These are phyloP conservation scores for Glomeris marginata DNA, from an alignment of 2,888 invertebrate genomes.

Conservation along the genomic window DNA sequence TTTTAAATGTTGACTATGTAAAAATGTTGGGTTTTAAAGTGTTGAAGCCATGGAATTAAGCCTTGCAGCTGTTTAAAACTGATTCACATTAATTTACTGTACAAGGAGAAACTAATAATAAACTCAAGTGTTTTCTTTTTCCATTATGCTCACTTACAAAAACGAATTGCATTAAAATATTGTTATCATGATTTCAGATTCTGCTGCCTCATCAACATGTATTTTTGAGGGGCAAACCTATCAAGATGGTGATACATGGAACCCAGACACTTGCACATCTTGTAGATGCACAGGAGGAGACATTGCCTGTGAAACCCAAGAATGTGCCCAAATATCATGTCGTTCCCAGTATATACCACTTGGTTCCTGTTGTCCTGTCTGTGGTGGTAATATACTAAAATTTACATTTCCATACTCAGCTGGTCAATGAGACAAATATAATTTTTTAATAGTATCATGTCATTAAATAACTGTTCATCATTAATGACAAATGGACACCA, in stretches of 20 bases:
- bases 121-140: constrained; percentile 31
- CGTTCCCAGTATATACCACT: constrained; percentile 31
- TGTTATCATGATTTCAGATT: neutral
- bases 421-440: too few species aligned
- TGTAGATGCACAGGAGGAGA: constrained; percentile 53
- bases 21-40: too few species aligned
- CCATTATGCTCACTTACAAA: constrained; percentile 47
- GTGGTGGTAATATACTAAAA: constrained; percentile 18
- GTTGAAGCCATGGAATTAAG: too few species aligned
- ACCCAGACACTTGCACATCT: constrained; percentile 50
- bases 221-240: constrained; percentile 43
- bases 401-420: too few species aligned
- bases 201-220: constrained; percentile 15
- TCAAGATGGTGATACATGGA: constrained; percentile 51
- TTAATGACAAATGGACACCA: too few species aligned
- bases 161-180: neutral
- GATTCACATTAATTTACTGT: too few species aligned
- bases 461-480: too few species aligned
- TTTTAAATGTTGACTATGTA: too few species aligned
- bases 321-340: constrained; percentile 33
- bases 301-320: constrained; percentile 40
- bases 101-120: too few species aligned
- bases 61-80: too few species aligned
- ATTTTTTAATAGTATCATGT: too few species aligned
- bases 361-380: constrained; percentile 35